A percentile compares a stretch with the other conserved stretches of the same genome.
These are phyloP conservation scores for Odobenus rosmarus DNA, from an alignment of 2,113 vertebrate species.

Conservation along the genomic window DNA sequence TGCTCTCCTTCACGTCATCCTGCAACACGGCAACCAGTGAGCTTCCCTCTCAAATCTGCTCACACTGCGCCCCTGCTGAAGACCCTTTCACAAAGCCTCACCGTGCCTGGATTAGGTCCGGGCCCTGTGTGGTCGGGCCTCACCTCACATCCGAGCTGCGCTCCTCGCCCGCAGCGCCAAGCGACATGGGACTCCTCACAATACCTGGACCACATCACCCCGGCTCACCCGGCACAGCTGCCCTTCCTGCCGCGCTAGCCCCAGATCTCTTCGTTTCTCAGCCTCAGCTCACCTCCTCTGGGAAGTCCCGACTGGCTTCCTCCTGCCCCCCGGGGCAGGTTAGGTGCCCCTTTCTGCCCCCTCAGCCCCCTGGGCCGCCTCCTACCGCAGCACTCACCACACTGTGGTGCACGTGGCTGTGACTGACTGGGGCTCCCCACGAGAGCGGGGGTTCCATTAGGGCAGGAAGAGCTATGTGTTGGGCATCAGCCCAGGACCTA, in stretches of 20 bases:
- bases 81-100: background rate
- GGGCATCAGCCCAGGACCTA: background rate
- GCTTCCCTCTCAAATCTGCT: background rate
- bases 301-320: background rate
- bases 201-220: rapidly evolving
- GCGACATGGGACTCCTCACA: background rate
- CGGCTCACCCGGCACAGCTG: background rate
- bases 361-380: background rate
- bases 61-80: background rate
- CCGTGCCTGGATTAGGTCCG: background rate
- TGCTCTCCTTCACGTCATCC: background rate
- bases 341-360: background rate
- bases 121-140: background rate
- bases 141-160: background rate
- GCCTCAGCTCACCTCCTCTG: background rate
- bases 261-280: background rate
- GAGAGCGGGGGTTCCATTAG: background rate
- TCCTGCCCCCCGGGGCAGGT: background rate
- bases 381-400: background rate
- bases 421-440: background rate
- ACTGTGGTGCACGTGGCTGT: background rate
- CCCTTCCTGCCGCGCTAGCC: background rate
- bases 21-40: background rate
- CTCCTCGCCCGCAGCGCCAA: rapidly evolving
- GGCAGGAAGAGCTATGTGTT: background rate